Base-by-base conservation (phyloP, 1,140 invertebrate genomes). In the Aphelenchoides fujianensis region DNA sequence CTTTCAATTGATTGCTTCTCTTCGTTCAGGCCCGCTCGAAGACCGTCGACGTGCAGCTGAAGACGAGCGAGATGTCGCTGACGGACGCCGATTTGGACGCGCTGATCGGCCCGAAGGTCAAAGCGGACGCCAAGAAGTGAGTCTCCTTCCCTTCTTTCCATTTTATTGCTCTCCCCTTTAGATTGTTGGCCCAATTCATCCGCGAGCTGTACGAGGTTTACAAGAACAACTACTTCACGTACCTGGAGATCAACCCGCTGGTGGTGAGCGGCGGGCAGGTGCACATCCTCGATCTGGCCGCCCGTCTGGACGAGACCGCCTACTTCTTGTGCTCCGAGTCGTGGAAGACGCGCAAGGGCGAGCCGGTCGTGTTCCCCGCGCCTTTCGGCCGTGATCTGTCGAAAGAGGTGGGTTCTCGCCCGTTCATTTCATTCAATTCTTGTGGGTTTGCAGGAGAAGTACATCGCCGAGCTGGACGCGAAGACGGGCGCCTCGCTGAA, bases 401-500 rank as follows among this genome's bases (percentile, higher is more conserved):
- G 68, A 89, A 90, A 32, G 96, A 98, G 84, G 87, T 88, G 59
- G 72, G 78, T 67, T 32, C 19, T 7, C 34, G 7, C 7, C 7
- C 19, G 23, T 30, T 48, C 23, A 32, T 59, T 59, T 59, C n/a
- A n/a, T n/a, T n/a, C n/a, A n/a, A 32, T 59, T 16, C 36, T 54
- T 68, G 36, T 67, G 5, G 7, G 57, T 7, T 77, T 72, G 16
- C 31, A 88, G 86, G 96, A 99, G 87, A 94, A 95, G 0, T 97
- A 98, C 81, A 98, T 99, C 79, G 94, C 95, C 7, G 97, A 99
- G 82, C 85, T 99, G 75, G 97, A 99, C 86, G 90, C 96, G 0
- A 98, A 98, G 87, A 97, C 93, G 82, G 97, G 97, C 0, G 96
- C 97, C 1, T 98, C 95, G 74, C 88, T 99, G 23, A 99, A 99